Evolutionary conservation across 2,797 vertebrate genomes (phyloP), one percentile per base, ranked within the genome.

Genomic region (Thunnus albacares): DNA sequence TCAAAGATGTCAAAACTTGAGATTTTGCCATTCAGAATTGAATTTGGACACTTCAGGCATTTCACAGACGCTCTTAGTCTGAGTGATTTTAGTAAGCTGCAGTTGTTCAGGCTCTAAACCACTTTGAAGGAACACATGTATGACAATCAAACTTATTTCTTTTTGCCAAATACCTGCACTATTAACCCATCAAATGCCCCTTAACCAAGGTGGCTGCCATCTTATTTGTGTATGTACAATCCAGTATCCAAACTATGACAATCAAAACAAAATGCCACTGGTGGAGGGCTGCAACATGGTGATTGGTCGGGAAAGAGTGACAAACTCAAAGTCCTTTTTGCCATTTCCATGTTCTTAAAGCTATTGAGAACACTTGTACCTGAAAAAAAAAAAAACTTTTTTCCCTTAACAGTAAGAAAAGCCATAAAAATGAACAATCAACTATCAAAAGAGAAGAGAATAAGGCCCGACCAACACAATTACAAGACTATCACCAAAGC

Each of bases 131-230:
- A 47, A 38, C 41, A 41, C 41, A 13, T 41, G 12, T 41, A 41
- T 49, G 17, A 20, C 47, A 20, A 18, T 18, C 17, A 3, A 49
- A 49, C 18, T 20, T 20, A 49, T 49, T 49, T 49, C 47, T 49
- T 49, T 49, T 17, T 51, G 3, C 10, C 53, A 26, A n/a, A 71
- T 26, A 56, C 55, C 49, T 77, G 26, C 61, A 71, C 60, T 60
- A 77, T 55, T 41, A 69, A 61, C 43, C 33, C 55, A 24, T 60
- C 41, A 74, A 56, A 77, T 71, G 24, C 41, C 45, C 60, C 41
- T 55, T 30, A 59, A 57, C 6, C 61, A 68, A 57, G 15, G 60
- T 47, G 30, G 52, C 28, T 64, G 61, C 58, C 66, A 66, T 68
- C 53, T 59, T 77, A 55, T 35, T 71, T 56, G 57, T 66, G 28